Percentiles rank a stretch among this genome's conserved stretches.
Conservation (phyloP, 2,797 vertebrate species). For the Channallabes apus region DNA sequence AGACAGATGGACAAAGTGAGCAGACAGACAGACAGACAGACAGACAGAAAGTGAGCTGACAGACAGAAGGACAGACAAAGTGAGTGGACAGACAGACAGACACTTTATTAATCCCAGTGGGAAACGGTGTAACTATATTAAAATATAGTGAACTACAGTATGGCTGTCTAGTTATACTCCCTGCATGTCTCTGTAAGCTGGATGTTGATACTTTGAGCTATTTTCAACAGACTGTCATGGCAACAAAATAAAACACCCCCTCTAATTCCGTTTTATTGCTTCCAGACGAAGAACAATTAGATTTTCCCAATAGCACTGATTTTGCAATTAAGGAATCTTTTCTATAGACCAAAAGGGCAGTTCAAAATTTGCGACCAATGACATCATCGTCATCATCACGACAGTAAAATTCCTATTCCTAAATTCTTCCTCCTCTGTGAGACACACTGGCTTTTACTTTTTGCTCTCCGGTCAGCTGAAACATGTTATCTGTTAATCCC, state of each 20-base stretch:
- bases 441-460: neutral
- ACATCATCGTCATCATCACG: neutral
- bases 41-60: too few relatives aligned
- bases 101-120: too few relatives aligned
- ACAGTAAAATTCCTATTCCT: neutral
- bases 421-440: neutral
- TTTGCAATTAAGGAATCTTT: neutral
- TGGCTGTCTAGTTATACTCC: too few relatives aligned
- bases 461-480: conserved; percentile 32
- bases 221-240: neutral
- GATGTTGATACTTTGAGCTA: too few relatives aligned
- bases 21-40: too few relatives aligned
- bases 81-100: too few relatives aligned
- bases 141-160: too few relatives aligned
- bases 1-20: too few relatives aligned
- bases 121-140: too few relatives aligned
- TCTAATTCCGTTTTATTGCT: neutral
- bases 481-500: conserved; percentile 54
- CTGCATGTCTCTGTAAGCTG: too few relatives aligned
- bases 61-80: too few relatives aligned
- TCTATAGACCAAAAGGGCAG: neutral
- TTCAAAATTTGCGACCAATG: neutral
- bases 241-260: neutral
- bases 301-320: neutral
- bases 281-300: neutral